Evolutionary conservation across 1,140 invertebrate species (phyloP).

Genomic region (Tetramorium alpestre): DNA sequence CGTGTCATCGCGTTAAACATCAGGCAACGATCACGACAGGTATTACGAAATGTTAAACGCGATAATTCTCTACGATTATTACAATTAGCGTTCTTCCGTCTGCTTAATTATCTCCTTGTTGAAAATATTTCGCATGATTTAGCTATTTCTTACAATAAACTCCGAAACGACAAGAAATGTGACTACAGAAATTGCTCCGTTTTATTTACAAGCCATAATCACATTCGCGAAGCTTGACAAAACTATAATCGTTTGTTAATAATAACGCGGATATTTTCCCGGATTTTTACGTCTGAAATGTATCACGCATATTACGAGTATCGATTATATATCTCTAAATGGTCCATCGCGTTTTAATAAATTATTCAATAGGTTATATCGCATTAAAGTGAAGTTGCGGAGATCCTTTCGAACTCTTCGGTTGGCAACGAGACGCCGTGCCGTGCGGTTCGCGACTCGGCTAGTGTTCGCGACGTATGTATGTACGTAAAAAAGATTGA

Average conservation of each 20-base stretch:
- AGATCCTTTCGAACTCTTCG: background rate
- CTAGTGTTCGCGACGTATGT: background rate
- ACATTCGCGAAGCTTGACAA: background rate
- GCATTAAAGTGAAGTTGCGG: background rate
- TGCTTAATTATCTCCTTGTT: background rate
- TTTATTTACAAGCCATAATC: background rate
- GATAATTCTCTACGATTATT: background rate
- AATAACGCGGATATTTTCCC: background rate
- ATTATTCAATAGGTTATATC: background rate
- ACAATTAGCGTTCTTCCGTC: background rate
- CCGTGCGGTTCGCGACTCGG: background rate
- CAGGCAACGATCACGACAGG: background rate
- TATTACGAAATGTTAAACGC: background rate
- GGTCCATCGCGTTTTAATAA: background rate
- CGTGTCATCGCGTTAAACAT: background rate
- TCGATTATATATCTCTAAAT: too few species aligned
- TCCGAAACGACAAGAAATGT: background rate
- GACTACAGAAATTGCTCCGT: background rate
- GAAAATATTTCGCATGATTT: background rate
- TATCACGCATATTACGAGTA: background rate
- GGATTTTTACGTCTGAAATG: background rate
- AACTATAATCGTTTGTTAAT: background rate
- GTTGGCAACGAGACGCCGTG: background rate
- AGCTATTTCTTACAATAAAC: background rate
- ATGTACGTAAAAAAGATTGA: background rate